Evolutionary conservation across 1,140 invertebrate genomes (phyloP), one percentile per base, ranked within the genome.

Genomic region (Matsumurasca onukii): DNA sequence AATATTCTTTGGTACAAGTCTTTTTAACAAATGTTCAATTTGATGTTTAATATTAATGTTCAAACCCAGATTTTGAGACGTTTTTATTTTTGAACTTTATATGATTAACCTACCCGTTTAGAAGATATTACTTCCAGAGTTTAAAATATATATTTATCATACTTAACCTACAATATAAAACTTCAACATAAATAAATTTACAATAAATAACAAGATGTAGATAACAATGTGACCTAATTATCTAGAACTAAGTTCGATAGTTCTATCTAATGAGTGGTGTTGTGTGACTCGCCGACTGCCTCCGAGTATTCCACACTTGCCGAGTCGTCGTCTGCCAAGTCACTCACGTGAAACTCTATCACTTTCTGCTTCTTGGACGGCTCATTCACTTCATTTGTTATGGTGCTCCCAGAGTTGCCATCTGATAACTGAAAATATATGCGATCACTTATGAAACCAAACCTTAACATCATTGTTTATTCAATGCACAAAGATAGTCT

Each of bases 121-220:
- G n/a, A n/a, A n/a, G n/a, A n/a, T n/a, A n/a, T n/a, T n/a, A n/a
- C n/a, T n/a, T n/a, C n/a, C n/a, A n/a, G n/a, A 9, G 17, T 9
- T 39, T 9, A 39, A 39, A 39, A 24, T 22, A 59, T 5, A 29
- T 59, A 13, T n/a, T 52, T 52, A 5, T 59, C 25, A 59, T 2
- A 27, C 25, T 27, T 27, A 59, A 25, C 15, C 55, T 59, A 51
- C n/a, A 59, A 59, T 59, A 24, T 59, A 59, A 25, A 59, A 39
- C 34, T 39, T 39, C n/a, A 59, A 59, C 5, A 59, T 59, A 27
- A 59, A 59, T 59, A 59, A 59, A 59, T 59, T 27, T 59, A 39
- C 17, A 39, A 9, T 27, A 59, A 25, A 59, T n/a, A 59, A 59
- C 55, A 59, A 59, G 34, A 9, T 9, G 5, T 39, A 39, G 34